Evolutionary conservation across 2,113 vertebrate genomes (phyloP).

Genomic region (Ochotona princeps): DNA sequence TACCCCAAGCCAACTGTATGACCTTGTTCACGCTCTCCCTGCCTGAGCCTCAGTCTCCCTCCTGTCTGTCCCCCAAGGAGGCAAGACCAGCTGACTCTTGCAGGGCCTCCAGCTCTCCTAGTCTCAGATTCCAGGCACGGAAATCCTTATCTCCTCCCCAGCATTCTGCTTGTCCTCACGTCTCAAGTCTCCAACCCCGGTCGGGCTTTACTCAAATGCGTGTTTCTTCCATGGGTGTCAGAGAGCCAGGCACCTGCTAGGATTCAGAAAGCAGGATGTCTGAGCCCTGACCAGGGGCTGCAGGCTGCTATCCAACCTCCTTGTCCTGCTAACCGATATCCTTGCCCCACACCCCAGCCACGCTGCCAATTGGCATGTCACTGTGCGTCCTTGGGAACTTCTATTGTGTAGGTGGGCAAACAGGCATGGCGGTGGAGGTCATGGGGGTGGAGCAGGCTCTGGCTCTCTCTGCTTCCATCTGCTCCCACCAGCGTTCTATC

Average conservation of each 20-base stretch:
- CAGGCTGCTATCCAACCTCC: accelerated
- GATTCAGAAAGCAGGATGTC: neutral
- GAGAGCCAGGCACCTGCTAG: neutral
- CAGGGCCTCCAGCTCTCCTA: neutral
- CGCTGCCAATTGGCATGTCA: neutral
- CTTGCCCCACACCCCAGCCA: accelerated
- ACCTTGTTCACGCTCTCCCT: constrained; percentile 36
- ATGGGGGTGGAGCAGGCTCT: too few relatives aligned
- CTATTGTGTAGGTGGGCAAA: too few relatives aligned
- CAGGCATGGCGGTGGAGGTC: too few relatives aligned
- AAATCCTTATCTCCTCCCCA: constrained; percentile 66
- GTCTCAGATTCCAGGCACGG: constrained; percentile 62
- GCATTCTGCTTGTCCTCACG: constrained; percentile 17
- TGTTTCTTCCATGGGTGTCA: neutral
- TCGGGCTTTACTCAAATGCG: neutral
- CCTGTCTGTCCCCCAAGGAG: constrained; percentile 49
- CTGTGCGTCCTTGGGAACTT: neutral
- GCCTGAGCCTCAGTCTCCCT: constrained; percentile 26
- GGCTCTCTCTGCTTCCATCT: neutral
- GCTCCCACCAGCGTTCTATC: accelerated
- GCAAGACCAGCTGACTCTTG: neutral
- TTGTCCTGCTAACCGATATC: neutral
- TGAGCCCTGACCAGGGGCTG: neutral
- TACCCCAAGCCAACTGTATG: neutral
- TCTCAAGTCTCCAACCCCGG: neutral